A percentile compares a stretch with the other conserved stretches of the same genome.
Conservation (phyloP, 2,797 vertebrate genomes). For the Pogonophryne albipinna region DNA sequence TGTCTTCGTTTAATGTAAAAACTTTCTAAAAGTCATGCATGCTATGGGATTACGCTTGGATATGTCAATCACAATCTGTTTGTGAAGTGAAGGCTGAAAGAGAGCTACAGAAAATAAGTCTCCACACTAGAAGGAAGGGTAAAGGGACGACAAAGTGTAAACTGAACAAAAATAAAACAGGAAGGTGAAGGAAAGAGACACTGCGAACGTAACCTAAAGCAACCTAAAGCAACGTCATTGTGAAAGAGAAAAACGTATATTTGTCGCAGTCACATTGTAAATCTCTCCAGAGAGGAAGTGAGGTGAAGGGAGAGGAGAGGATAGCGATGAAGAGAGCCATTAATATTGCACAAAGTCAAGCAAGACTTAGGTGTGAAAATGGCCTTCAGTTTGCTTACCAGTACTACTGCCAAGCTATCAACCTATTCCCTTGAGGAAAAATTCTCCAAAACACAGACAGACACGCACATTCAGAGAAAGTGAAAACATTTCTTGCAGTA, state of each 20-base stretch:
- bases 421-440: constrained; percentile 58
- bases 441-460: constrained; percentile 61
- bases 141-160: constrained; percentile 13
- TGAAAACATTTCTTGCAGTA: constrained; percentile 49
- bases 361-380: constrained; percentile 70
- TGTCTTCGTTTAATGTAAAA: constrained; percentile 59
- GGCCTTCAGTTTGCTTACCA: constrained; percentile 68
- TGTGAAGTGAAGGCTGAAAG: constrained; percentile 60
- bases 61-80: constrained; percentile 68
- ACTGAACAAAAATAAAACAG: constrained; percentile 9
- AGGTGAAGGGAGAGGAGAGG: constrained; percentile 47
- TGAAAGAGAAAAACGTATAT: constrained; percentile 49
- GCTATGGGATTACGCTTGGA: constrained; percentile 62
- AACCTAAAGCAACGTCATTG: constrained; percentile 25
- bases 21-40: constrained; percentile 52
- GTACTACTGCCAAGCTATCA: constrained; percentile 56
- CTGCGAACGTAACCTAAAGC: constrained; percentile 27
- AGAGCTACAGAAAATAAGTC: constrained; percentile 20
- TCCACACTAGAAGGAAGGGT: constrained; percentile 1
- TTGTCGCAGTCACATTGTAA: constrained; percentile 63
- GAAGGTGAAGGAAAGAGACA: constrained; percentile 28
- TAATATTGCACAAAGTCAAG: constrained; percentile 68
- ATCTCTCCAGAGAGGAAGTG: constrained; percentile 55
- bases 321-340: constrained; percentile 54
- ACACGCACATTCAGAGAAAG: constrained; percentile 46